Percentiles rank a stretch among this genome's conserved stretches.
These are phyloP conservation scores for Apodemus agrarius DNA, from an alignment of 2,797 vertebrate species.

Conservation along the genomic window DNA sequence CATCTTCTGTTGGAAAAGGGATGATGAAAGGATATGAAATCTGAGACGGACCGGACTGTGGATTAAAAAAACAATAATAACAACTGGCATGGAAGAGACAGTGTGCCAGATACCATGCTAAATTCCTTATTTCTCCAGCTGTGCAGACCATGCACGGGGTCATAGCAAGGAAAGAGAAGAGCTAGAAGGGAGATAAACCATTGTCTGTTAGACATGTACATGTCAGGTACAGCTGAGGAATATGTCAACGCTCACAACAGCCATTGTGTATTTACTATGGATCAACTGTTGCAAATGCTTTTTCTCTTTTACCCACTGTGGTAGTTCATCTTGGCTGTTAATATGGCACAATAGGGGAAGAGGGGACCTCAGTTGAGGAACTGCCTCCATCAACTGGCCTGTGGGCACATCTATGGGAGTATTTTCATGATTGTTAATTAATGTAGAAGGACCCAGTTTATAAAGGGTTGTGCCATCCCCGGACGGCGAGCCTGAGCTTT, in stretches of 20 bases:
- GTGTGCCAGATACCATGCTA: background rate
- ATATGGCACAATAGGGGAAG: background rate
- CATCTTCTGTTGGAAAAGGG: background rate
- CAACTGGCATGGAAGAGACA: background rate
- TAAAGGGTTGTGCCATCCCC: background rate
- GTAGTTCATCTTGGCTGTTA: background rate
- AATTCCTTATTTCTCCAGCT: background rate
- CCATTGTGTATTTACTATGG: no score
- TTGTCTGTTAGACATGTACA: background rate
- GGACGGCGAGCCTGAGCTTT: background rate
- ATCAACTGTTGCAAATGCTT: rapidly evolving
- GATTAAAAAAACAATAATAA: background rate
- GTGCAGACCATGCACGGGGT: background rate
- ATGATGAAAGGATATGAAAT: background rate
- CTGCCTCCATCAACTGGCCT: background rate
- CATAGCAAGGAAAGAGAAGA: background rate
- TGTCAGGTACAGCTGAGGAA: background rate
- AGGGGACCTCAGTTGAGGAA: background rate
- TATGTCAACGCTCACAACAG: rapidly evolving
- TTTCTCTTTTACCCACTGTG: background rate
- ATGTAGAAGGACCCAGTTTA: background rate
- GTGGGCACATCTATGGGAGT: background rate
- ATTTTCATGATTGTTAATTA: background rate
- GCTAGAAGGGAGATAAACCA: background rate
- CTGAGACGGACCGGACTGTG: background rate